phyloP scores from a whole-genome alignment of 2,797 vertebrate genomes.

The Chromobotia macracanthus region DNA sequence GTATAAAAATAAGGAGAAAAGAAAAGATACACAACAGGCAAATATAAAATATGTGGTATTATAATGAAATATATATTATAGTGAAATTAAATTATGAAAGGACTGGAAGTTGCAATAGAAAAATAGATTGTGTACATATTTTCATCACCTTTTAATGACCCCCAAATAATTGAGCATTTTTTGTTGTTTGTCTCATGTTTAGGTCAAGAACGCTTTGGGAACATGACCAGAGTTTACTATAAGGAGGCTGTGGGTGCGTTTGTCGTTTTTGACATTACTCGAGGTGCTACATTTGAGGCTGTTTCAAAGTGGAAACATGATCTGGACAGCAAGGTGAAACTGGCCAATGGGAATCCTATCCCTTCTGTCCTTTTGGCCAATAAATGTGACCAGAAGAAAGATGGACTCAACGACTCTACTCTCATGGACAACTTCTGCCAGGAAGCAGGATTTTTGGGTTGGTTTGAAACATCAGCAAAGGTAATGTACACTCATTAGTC shows the following conservation, averaged over 20 bases:
- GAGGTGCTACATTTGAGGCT: conserved; percentile 93
- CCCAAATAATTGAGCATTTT: background rate
- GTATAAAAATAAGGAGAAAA: too few species aligned
- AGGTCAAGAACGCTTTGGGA: conserved; percentile 98
- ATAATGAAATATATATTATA: too few species aligned
- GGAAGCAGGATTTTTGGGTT: conserved; percentile 92
- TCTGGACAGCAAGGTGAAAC: conserved; percentile 95
- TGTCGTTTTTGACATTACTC: conserved; percentile 93
- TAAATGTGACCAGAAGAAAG: conserved; percentile 95
- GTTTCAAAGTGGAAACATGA: conserved; percentile 98
- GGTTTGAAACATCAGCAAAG: conserved; percentile 99
- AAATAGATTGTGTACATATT: background rate
- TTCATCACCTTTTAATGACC: background rate
- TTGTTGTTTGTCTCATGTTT: conserved; percentile 36
- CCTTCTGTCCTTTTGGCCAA: conserved; percentile 95
- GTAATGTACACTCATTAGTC: conserved; percentile 64
- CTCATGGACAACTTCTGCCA: conserved; percentile 96
- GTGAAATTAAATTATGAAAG: too few species aligned
- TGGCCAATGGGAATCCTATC: conserved; percentile 90
- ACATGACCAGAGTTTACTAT: conserved; percentile 99
- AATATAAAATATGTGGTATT: too few species aligned
- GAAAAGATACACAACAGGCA: too few species aligned
- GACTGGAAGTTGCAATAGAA: too few species aligned
- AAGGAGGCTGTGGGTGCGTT: conserved; percentile 98
- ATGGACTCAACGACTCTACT: conserved; percentile 76